Conservation (phyloP, 2,113 vertebrate genomes). For the Deroptyus accipitrinus region DNA sequence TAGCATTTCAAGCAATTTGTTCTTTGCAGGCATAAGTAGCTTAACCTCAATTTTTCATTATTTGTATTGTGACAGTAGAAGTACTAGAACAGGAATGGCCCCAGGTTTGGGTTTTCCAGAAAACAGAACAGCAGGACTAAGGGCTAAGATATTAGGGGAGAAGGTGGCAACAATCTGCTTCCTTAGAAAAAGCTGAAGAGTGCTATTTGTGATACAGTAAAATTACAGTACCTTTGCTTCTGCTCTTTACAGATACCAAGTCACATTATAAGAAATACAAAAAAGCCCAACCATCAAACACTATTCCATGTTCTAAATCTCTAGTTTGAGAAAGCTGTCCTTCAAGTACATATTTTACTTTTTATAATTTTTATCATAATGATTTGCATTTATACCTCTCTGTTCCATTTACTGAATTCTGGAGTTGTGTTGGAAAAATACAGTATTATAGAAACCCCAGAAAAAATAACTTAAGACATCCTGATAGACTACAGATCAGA, state of each 20-base stretch:
- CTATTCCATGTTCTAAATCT: not conserved
- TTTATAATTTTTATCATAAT: not conserved
- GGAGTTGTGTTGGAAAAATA: not conserved
- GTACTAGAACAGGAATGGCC: not conserved
- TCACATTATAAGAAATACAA: not conserved
- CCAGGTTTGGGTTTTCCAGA: not conserved
- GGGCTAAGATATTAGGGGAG: not conserved
- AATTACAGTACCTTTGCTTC: not conserved
- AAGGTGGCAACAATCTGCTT: not conserved
- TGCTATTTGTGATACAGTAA: not conserved
- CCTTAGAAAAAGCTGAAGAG: not conserved
- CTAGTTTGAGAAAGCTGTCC: not conserved
- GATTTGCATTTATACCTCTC: not conserved
- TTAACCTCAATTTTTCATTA: not conserved
- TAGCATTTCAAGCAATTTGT: not conserved
- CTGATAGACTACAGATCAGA: not conserved
- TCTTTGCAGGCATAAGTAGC: not conserved
- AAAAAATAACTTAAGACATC: not conserved
- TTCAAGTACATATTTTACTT: not conserved
- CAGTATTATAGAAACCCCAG: not conserved
- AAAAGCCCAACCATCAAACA: not conserved
- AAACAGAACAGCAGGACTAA: not conserved
- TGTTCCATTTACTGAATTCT: not conserved
- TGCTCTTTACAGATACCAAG: not conserved
- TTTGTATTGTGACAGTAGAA: not conserved